Evolutionary conservation across 64 coral and sea anemone species (phyloP).

Genomic region (Cladopsammia gracilis): DNA sequence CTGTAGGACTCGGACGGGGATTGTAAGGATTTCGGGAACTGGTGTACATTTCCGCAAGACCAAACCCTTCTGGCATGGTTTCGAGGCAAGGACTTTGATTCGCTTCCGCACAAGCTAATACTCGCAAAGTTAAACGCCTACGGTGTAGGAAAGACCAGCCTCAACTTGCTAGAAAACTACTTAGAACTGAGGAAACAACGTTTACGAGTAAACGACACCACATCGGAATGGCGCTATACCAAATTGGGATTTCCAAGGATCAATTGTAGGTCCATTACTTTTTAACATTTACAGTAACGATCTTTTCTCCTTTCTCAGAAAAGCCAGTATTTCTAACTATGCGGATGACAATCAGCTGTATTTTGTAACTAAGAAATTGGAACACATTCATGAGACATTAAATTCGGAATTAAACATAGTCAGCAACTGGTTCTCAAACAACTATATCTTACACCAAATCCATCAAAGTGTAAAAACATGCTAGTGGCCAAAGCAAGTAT

Average conservation of each 20-base stretch:
- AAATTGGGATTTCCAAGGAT: not conserved
- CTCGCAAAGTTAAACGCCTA: slow-evolving; percentile 8
- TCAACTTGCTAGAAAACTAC: not conserved
- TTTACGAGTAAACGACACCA: not conserved
- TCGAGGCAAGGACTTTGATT: no score
- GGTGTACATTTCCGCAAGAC: no score
- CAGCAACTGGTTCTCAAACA: slow-evolving; percentile 2
- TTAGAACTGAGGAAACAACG: slow-evolving; percentile 7
- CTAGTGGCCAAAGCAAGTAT: no score
- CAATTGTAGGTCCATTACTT: not conserved
- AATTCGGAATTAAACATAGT: not conserved
- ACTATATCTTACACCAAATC: not conserved
- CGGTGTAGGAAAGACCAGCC: no score
- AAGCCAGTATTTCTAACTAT: slow-evolving; percentile 2
- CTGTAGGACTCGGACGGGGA: no score
- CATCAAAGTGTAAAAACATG: slow-evolving; percentile 3
- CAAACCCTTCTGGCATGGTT: no score
- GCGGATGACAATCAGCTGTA: slow-evolving; percentile 13
- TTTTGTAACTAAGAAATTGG: slow-evolving; percentile 1
- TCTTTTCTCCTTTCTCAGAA: slow-evolving; percentile 5
- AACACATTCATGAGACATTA: slow-evolving; percentile 10
- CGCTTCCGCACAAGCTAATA: slow-evolving; percentile 4
- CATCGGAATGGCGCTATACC: not conserved
- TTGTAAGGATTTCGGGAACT: no score
- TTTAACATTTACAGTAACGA: not conserved